Evolutionary conservation across 2,113 vertebrate genomes (phyloP).

Genomic region (Neolamprologus falcicula): DNA sequence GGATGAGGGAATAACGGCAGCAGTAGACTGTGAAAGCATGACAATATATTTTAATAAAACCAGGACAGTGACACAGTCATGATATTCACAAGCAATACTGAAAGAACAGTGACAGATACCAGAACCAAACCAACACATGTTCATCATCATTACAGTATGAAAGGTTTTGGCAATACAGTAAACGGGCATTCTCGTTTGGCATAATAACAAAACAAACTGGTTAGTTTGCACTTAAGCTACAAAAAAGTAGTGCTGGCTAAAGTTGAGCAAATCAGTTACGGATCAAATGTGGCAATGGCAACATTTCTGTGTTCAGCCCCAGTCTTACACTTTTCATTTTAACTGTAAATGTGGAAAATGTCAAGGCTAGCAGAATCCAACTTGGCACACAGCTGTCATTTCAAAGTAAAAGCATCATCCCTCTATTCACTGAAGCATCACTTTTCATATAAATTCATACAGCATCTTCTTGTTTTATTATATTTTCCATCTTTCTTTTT

Average conservation of each 20-base stretch:
- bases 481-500: not conserved
- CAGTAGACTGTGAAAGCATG: conserved; percentile 22
- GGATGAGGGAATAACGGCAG: not conserved
- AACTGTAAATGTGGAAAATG: not conserved
- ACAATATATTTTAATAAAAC: conserved; percentile 59
- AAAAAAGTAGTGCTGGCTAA: conserved; percentile 7
- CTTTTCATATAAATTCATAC: not conserved
- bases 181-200: conserved; percentile 38
- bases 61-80: conserved; percentile 36
- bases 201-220: conserved; percentile 22
- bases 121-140: conserved; percentile 9
- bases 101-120: conserved; percentile 34
- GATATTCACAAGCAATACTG: conserved; percentile 35
- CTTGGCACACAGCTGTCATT: conserved; percentile 33
- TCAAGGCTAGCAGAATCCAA: not conserved
- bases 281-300: conserved; percentile 23
- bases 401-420: not conserved
- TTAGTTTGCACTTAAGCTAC: conserved; percentile 44
- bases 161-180: conserved; percentile 54
- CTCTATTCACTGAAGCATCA: not conserved
- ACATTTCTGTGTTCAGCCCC: not conserved
- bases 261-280: not conserved
- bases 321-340: not conserved
- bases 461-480: not conserved
- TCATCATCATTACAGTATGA: conserved; percentile 33